phyloP scores from a whole-genome alignment of 2,888 invertebrate species.

The Dichetophora obliterata region DNA sequence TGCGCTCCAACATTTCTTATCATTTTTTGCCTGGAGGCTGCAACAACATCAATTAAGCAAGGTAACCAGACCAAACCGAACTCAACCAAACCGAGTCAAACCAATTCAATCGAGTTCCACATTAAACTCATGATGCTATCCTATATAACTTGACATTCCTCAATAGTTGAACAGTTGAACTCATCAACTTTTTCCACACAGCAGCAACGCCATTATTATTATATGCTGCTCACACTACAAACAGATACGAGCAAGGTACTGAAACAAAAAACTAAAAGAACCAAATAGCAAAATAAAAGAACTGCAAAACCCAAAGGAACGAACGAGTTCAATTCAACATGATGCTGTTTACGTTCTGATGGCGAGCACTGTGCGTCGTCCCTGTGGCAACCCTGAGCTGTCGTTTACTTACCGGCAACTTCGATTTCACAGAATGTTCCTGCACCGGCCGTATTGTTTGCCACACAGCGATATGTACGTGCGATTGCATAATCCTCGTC shows the following conservation, averaged over 20 bases:
- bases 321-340: not conserved
- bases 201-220: not conserved
- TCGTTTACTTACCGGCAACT: conserved; percentile 74
- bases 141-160: not conserved
- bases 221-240: not conserved
- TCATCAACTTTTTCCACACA: not conserved
- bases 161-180: not conserved
- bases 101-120: not conserved
- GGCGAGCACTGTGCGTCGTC: not conserved
- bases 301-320: too few relatives aligned
- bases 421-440: conserved; percentile 77
- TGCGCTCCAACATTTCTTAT: too few relatives aligned
- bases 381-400: not conserved
- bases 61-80: not conserved
- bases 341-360: too few relatives aligned
- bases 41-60: conserved; percentile 26
- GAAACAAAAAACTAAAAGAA: too few relatives aligned
- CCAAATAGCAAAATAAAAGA: too few relatives aligned
- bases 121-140: not conserved
- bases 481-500: conserved; percentile 75
- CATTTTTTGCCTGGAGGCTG: not conserved
- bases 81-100: conserved; percentile 2
- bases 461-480: conserved; percentile 86
- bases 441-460: conserved; percentile 85
- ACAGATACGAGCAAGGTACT: not conserved